These are phyloP conservation scores for Anarsia innoxiella DNA, from an alignment of 2,888 invertebrate genomes.

Conservation along the genomic window DNA sequence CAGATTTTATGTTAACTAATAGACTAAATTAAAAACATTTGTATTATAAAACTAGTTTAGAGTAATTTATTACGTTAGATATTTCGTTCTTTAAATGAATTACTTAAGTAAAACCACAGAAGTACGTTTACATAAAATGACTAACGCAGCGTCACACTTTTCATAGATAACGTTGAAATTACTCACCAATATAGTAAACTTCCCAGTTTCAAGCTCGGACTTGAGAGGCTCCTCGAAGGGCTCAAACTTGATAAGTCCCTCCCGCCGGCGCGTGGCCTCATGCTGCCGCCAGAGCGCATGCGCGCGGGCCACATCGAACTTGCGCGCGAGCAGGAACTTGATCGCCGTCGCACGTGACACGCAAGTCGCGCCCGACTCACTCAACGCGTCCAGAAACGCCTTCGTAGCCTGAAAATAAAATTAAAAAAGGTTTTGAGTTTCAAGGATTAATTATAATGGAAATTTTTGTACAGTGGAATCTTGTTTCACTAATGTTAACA, in stretches of 20 bases:
- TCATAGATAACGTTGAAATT: no score
- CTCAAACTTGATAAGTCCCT: constrained; percentile 90
- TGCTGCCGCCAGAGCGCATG: constrained; percentile 94
- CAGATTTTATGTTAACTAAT: no score
- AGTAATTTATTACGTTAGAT: no score
- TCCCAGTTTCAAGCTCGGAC: constrained; percentile 92
- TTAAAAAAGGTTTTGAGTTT: neutral
- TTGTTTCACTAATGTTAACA: no score
- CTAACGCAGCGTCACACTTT: no score
- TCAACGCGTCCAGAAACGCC: constrained; percentile 86
- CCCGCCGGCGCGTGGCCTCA: constrained; percentile 89
- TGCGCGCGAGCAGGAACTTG: constrained; percentile 93
- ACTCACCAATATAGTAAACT: constrained; percentile 95
- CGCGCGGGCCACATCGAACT: constrained; percentile 94
- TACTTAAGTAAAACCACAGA: no score
- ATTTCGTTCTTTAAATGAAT: no score
- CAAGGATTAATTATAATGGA: no score
- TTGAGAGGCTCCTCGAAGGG: constrained; percentile 88
- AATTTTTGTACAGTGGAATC: no score
- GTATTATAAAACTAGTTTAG: no score
- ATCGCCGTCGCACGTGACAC: constrained; percentile 92
- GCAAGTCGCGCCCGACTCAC: constrained; percentile 66
- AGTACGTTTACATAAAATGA: no score
- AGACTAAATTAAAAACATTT: no score
- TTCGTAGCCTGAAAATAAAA: constrained; percentile 81